Percentiles rank a stretch among this genome's conserved stretches.
Conservation (phyloP, 2,797 vertebrate genomes). For the Malacoraja senta region DNA sequence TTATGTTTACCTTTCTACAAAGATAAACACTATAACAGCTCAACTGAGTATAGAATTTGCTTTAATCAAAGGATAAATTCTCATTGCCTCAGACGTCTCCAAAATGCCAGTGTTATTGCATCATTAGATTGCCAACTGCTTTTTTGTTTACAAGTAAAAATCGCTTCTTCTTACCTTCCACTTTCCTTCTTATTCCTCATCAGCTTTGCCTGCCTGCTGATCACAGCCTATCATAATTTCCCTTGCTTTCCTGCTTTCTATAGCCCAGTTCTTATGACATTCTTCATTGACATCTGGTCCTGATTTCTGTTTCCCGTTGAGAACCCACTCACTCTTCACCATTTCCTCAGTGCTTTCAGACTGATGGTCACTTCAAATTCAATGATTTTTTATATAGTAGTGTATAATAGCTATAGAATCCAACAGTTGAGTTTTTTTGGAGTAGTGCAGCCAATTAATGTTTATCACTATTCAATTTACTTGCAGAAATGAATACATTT, state of each 20-base stretch:
- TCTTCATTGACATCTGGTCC: neutral
- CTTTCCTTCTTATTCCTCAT: neutral
- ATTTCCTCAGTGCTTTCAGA: slow-evolving; percentile 15
- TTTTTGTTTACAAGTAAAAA: neutral
- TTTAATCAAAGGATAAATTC: neutral
- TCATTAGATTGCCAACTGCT: neutral
- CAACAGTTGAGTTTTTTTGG: neutral
- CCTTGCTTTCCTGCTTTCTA: slow-evolving; percentile 26
- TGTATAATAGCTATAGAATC: neutral
- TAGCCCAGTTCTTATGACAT: neutral
- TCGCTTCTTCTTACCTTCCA: neutral
- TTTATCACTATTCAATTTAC: neutral
- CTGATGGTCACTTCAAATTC: neutral
- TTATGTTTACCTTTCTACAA: neutral
- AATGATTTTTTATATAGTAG: neutral
- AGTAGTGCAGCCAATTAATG: neutral
- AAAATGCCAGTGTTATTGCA: neutral
- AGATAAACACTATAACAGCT: too few relatives aligned
- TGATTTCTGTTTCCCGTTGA: neutral
- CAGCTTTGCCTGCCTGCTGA: neutral
- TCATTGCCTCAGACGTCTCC: neutral
- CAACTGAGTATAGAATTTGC: neutral
- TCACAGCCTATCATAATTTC: neutral
- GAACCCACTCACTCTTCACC: neutral
- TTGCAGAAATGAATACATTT: neutral